These are phyloP conservation scores for Druon quercuslanigerum DNA, from an alignment of 1,140 invertebrate species.

Conservation along the genomic window DNA sequence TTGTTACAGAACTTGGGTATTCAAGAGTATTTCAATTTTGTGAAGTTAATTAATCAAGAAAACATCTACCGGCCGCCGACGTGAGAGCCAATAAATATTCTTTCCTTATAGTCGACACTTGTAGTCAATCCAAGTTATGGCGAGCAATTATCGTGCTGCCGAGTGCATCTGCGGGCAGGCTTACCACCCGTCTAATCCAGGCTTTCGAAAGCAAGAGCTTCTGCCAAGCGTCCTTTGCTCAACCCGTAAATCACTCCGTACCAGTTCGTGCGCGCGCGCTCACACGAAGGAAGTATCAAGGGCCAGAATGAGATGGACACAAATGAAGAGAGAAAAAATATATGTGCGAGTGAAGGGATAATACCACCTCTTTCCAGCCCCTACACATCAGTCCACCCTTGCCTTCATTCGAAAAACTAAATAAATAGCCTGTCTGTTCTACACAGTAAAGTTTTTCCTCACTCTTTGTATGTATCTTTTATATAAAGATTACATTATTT, in stretches of 20 bases:
- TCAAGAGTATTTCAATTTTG: too few species aligned
- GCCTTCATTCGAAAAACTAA: neutral
- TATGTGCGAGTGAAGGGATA: conserved; percentile 2
- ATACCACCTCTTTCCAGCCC: neutral
- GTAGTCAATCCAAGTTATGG: conserved; percentile 24
- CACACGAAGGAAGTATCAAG: neutral
- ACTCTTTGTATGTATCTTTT: neutral
- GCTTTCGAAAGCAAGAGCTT: conserved; percentile 27
- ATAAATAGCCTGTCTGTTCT: neutral
- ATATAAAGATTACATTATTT: too few species aligned
- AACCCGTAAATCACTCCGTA: conserved; percentile 15
- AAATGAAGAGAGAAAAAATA: conserved; percentile 3
- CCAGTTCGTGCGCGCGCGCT: conserved; percentile 13
- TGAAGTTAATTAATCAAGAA: too few species aligned
- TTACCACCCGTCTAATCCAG: conserved; percentile 21
- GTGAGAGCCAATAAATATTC: neutral
- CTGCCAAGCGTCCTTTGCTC: conserved; percentile 19
- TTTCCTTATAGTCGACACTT: conserved; percentile 8
- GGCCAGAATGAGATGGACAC: neutral
- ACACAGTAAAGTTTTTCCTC: neutral
- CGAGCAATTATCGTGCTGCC: conserved; percentile 13
- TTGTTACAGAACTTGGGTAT: too few species aligned
- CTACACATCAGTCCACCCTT: too few species aligned
- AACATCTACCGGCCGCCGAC: neutral
- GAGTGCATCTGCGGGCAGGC: conserved; percentile 14